Evolutionary conservation across 2,797 vertebrate species (phyloP), one percentile per base, ranked within the genome.

Genomic region (Nyctalus aviator): DNA sequence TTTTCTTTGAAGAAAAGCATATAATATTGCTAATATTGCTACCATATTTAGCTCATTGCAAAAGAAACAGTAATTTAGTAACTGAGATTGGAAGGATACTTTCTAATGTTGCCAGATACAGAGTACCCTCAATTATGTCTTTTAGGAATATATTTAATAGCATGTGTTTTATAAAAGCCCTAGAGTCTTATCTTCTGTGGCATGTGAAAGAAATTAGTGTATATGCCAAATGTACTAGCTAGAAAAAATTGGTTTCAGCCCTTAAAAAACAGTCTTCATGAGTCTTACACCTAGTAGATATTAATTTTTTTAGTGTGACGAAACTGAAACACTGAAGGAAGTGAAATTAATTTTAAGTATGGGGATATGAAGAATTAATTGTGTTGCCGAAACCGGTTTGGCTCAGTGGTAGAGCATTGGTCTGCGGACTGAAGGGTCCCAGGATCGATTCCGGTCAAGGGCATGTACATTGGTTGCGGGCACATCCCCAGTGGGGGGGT

Each of bases 181-280:
- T 77, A 59, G 18, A 72, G 53, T 78, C 46, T 85, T 85, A 0
- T 81, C 91, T 95, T 69, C 64, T 89, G 84, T 75, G 57, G 81
- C 79, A 88, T 6, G 3, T 94, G 84, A 93, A 95, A 95, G 41
- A 85, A 89, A 93, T 76, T 85, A 93, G 68, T 73, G 64, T 92
- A 2, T 57, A 35, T 35, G 44, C 59, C 68, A 88, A 32, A 77
- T 87, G n/a, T 72, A 59, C 50, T 92, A 83, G 84, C 75, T 83
- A 73, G 37, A 93, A 88, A 88, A 86, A 66, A 84, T 66, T 86
- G 32, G 35, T 87, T 93, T 93, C 21, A 95, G 35, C 48, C 91
- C 48, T 75, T 81, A 50, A 93, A 93, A 91, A 41, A 75, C 41
- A 50, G 64, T 76, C 84, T 93, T 89, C 32, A 0, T 62, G 32